Percentiles rank a stretch among this genome's conserved stretches.
These are phyloP conservation scores for Oryzias dopingdopingensis DNA, from an alignment of 2,797 vertebrate species.

Conservation along the genomic window DNA sequence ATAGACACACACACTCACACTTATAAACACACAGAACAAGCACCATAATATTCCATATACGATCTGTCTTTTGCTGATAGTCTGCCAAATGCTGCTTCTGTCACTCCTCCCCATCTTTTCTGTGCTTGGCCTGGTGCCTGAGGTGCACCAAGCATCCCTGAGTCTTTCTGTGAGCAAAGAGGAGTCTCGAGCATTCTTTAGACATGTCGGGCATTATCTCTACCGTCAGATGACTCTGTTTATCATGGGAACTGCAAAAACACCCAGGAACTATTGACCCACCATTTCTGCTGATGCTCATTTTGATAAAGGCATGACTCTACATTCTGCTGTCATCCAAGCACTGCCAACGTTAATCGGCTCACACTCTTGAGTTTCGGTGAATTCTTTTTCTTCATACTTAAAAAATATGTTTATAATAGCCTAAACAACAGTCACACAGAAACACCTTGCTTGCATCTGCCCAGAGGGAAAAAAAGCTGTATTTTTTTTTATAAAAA, in stretches of 20 bases:
- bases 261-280: constrained; percentile 39
- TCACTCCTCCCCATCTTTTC: constrained; percentile 39
- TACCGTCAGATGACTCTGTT: constrained; percentile 48
- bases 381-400: constrained; percentile 14
- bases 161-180: constrained; percentile 31
- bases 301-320: constrained; percentile 23
- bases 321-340: constrained; percentile 9
- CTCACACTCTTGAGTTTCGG: constrained; percentile 8
- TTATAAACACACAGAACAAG: constrained; percentile 17
- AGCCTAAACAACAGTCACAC: constrained; percentile 10
- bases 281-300: constrained; percentile 34
- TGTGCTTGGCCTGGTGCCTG: constrained; percentile 46
- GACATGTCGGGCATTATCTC: constrained; percentile 48
- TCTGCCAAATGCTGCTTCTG: constrained; percentile 58
- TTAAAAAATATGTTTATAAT: constrained; percentile 23
- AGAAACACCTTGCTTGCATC: constrained; percentile 33
- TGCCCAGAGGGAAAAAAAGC: constrained; percentile 51
- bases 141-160: constrained; percentile 22
- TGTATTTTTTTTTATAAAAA: constrained; percentile 61
- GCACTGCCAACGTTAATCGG: neutral
- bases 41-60: constrained; percentile 30
- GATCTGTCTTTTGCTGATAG: constrained; percentile 34
- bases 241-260: constrained; percentile 31
- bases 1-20: constrained; percentile 39
- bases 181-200: constrained; percentile 45